Conservation (phyloP, 2,797 vertebrate species). For the Phoxinus dragarum region DNA sequence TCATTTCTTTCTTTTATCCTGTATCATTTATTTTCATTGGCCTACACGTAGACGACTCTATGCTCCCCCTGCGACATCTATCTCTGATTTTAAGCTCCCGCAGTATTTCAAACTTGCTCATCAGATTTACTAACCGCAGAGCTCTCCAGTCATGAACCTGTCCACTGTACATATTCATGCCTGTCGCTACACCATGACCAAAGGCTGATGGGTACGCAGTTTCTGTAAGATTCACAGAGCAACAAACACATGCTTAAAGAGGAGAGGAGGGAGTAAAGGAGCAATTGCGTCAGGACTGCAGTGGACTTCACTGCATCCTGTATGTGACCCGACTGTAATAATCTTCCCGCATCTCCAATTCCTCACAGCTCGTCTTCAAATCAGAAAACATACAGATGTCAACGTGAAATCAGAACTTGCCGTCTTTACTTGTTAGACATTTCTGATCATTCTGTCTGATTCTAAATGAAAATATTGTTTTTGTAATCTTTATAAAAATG, state of each 20-base stretch:
- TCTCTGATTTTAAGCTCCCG: not conserved
- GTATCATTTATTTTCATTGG: not conserved
- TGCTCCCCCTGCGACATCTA: not conserved
- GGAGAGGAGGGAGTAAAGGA: not conserved
- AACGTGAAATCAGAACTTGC: not conserved
- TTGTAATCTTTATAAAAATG: not conserved
- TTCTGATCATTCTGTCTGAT: too few species aligned
- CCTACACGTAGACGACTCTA: too few species aligned
- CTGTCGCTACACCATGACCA: not conserved
- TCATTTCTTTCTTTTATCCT: conserved; percentile 5
- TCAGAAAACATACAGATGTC: not conserved
- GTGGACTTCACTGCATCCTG: conserved; percentile 56
- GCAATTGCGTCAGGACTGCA: conserved; percentile 46
- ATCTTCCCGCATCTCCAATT: conserved; percentile 49
- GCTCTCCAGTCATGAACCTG: not conserved
- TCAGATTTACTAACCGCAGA: not conserved
- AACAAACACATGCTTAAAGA: not conserved
- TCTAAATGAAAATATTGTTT: not conserved
- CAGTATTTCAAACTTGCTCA: not conserved
- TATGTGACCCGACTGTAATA: conserved; percentile 66
- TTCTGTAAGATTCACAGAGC: conserved; percentile 25
- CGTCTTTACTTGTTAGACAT: not conserved
- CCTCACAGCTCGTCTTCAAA: not conserved
- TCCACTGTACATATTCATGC: not conserved
- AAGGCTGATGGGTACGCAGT: conserved; percentile 2